A percentile compares a stretch with the other conserved stretches of the same genome.
Evolutionary conservation across 2,797 vertebrate species (phyloP).

Genomic region (Tachyglossus aculeatus): DNA sequence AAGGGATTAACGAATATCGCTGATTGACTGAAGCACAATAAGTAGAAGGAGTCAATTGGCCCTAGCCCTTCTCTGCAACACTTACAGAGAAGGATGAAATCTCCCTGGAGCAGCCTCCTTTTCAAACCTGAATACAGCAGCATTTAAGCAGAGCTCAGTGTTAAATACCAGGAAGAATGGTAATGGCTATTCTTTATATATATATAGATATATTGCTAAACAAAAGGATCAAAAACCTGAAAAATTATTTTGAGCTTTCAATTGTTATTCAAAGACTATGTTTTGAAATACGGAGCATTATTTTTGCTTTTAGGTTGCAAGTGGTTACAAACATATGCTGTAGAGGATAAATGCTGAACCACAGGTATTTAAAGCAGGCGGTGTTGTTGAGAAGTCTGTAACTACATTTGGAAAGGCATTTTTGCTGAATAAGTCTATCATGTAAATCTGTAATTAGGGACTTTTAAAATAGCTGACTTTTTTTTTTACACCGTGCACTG

Average conservation of each 20-base stretch:
- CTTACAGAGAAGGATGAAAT: no score
- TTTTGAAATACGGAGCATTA: background rate
- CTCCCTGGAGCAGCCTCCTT: no score
- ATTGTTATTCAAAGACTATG: background rate
- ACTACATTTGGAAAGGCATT: conserved; percentile 39
- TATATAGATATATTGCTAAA: no score
- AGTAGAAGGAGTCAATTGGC: no score
- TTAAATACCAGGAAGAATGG: no score
- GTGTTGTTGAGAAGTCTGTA: conserved; percentile 13
- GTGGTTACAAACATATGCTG: no score
- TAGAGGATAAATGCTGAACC: background rate
- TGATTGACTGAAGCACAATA: no score
- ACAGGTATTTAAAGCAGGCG: conserved; percentile 9
- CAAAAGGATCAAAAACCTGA: background rate
- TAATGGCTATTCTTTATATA: no score
- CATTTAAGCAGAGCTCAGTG: no score
- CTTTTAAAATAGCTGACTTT: conserved; percentile 49
- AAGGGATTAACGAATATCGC: no score
- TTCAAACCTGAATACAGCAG: no score
- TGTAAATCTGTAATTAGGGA: conserved; percentile 41
- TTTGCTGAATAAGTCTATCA: conserved; percentile 32
- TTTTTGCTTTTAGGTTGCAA: background rate
- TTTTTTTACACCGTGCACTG: conserved; percentile 27
- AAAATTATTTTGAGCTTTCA: background rate
- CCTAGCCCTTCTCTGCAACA: no score